phyloP scores from a whole-genome alignment of 2,888 invertebrate genomes.

The Lypha dubia region DNA sequence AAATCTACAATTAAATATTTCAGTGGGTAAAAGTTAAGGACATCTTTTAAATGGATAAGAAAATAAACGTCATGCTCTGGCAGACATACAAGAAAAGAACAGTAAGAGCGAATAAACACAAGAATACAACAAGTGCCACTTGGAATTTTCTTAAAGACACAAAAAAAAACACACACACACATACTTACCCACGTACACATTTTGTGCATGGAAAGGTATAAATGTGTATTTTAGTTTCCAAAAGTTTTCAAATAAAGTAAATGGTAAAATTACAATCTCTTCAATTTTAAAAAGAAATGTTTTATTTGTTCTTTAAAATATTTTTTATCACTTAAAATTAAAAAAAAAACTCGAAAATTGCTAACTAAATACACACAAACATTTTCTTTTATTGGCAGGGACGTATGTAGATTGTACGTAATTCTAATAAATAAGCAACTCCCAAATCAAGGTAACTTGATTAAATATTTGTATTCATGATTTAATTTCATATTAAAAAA shows the following conservation, averaged over 20 bases:
- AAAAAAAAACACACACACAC: neutral
- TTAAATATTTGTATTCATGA: no score
- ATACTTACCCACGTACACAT: neutral
- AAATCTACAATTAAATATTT: neutral
- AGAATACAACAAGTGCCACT: constrained; percentile 46
- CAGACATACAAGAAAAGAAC: neutral
- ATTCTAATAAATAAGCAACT: no score
- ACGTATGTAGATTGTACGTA: no score
- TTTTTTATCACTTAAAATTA: constrained; percentile 9
- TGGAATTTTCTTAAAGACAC: constrained; percentile 45
- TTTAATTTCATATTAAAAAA: no score
- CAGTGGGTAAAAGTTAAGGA: constrained; percentile 33
- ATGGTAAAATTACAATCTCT: constrained; percentile 46
- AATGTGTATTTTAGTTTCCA: neutral
- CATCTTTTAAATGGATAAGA: constrained; percentile 52
- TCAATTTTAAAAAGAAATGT: constrained; percentile 24
- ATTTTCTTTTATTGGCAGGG: neutral
- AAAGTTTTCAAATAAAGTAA: constrained; percentile 53
- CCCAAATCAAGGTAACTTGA: no score
- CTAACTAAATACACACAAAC: constrained; percentile 4
- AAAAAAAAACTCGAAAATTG: constrained; percentile 49
- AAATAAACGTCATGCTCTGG: constrained; percentile 25
- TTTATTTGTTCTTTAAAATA: neutral
- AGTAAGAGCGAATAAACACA: neutral
- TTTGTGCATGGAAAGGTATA: neutral